Conservation (phyloP, 2,888 invertebrate species). For the Tricholauxania praeusta region DNA sequence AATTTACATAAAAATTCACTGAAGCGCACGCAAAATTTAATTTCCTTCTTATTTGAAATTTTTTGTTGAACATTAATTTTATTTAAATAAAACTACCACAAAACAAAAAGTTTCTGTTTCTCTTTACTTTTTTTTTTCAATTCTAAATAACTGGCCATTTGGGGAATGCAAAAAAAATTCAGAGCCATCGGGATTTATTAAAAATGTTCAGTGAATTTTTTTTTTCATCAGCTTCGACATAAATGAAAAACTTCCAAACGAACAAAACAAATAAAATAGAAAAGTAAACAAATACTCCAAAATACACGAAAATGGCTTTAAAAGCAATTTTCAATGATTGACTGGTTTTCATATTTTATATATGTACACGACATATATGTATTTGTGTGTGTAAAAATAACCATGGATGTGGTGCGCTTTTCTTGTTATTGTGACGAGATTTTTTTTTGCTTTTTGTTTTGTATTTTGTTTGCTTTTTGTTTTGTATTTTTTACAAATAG, state of each 20-base stretch:
- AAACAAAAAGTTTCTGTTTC: neutral
- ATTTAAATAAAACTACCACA: neutral
- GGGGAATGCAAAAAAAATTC: neutral
- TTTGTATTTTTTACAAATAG: too few species aligned
- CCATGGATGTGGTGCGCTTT: too few species aligned
- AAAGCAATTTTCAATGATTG: conserved; percentile 17
- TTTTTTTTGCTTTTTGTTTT: too few species aligned
- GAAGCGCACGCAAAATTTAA: conserved; percentile 5
- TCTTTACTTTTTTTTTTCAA: neutral
- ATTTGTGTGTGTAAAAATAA: too few species aligned
- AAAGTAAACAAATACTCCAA: neutral
- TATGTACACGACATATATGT: too few species aligned
- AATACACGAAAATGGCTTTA: neutral
- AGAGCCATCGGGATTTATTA: neutral
- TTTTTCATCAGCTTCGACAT: too few species aligned
- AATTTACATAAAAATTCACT: conserved; percentile 28
- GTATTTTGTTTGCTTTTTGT: too few species aligned
- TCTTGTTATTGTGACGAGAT: too few species aligned
- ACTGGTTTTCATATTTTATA: conserved; percentile 11
- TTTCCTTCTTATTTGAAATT: neutral
- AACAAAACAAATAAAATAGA: neutral
- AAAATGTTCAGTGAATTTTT: too few species aligned
- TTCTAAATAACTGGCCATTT: neutral
- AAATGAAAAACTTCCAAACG: neutral
- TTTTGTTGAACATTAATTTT: neutral